Percentiles rank a stretch among this genome's conserved stretches.
phyloP scores from a whole-genome alignment of 2,113 vertebrate species.

The Podiceps cristatus region DNA sequence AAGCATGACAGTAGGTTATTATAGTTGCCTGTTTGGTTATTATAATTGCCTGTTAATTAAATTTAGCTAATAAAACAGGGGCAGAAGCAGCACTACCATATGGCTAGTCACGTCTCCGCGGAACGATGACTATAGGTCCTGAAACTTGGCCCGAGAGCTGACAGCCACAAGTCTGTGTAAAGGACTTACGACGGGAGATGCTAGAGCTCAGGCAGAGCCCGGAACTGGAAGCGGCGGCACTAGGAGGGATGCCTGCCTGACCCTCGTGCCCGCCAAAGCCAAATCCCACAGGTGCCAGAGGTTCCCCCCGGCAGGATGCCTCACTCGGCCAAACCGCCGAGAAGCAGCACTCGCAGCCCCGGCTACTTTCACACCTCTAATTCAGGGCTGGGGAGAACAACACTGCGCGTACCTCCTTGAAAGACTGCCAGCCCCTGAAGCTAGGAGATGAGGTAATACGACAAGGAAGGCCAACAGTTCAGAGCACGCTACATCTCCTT shows the following conservation, averaged over 20 bases:
- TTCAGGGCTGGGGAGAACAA: background rate
- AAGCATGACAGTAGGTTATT: background rate
- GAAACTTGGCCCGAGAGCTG: background rate
- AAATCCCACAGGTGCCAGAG: background rate
- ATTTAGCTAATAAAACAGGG: background rate
- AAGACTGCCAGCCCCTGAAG: background rate
- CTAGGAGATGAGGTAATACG: background rate
- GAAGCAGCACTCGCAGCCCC: background rate
- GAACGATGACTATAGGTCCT: background rate
- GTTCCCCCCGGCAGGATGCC: background rate
- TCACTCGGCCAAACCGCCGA: background rate
- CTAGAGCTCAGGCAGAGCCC: background rate
- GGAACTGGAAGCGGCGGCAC: background rate
- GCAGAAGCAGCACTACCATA: background rate
- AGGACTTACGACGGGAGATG: background rate
- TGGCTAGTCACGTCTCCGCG: background rate
- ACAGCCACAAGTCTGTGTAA: background rate
- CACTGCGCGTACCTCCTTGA: background rate
- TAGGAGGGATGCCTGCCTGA: background rate
- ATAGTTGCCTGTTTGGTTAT: slow-evolving; percentile 4
- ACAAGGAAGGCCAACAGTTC: slow-evolving; percentile 30
- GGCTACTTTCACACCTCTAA: background rate
- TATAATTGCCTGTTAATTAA: slow-evolving; percentile 35
- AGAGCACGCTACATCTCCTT: background rate
- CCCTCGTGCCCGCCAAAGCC: background rate